Evolutionary conservation across 1,140 invertebrate species (phyloP).

Genomic region (Scaptomyza pallida): DNA sequence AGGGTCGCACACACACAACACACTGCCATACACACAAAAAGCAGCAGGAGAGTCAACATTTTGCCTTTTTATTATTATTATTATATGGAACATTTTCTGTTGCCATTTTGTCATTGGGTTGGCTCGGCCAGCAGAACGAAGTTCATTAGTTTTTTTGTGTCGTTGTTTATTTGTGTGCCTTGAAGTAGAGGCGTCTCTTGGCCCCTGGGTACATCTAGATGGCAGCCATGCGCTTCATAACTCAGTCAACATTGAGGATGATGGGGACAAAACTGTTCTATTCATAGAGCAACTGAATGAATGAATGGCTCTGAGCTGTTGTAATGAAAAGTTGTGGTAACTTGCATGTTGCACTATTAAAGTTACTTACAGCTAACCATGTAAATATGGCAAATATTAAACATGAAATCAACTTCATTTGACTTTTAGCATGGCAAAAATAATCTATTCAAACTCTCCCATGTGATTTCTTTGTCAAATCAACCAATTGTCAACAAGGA

Average conservation of each 20-base stretch:
- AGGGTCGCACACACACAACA: slow-evolving; percentile 11
- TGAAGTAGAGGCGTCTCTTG: slow-evolving; percentile 14
- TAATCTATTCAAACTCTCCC: not conserved
- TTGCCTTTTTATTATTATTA: slow-evolving; percentile 18
- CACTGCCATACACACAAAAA: slow-evolving; percentile 1
- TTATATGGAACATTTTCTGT: not conserved
- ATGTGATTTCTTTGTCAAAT: not conserved
- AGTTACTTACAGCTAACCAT: slow-evolving; percentile 17
- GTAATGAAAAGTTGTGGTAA: slow-evolving; percentile 69
- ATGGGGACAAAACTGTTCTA: not conserved
- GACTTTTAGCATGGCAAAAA: no score
- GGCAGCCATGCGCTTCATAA: slow-evolving; percentile 28
- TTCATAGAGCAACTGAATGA: slow-evolving; percentile 48
- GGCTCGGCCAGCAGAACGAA: slow-evolving; percentile 46
- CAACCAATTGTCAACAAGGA: not conserved
- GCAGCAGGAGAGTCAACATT: slow-evolving; percentile 25
- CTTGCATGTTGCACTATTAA: slow-evolving; percentile 46
- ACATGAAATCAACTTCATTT: no score
- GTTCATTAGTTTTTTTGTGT: slow-evolving; percentile 61
- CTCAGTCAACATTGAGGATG: slow-evolving; percentile 3
- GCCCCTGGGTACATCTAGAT: slow-evolving; percentile 10
- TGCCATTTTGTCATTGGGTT: slow-evolving; percentile 55
- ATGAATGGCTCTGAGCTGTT: slow-evolving; percentile 45
- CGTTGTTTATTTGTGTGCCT: slow-evolving; percentile 23
- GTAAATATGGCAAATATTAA: not conserved